Evolutionary conservation across 1,140 invertebrate species (phyloP), one percentile per base, ranked within the genome.

Genomic region (Drosophila santomea): DNA sequence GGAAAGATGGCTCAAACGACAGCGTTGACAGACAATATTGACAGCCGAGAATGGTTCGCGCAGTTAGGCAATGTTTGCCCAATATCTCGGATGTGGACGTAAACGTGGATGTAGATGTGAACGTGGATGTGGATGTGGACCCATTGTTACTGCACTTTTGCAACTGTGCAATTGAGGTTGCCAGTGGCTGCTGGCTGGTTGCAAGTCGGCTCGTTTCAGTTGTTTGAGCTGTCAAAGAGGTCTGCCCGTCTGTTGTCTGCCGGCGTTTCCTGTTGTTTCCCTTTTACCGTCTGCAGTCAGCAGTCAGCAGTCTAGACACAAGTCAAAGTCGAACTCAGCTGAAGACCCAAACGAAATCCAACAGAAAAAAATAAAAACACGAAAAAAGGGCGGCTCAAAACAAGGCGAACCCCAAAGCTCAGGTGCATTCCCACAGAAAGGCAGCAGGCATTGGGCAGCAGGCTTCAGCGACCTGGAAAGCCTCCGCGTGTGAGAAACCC

Each of bases 11-110:
- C 47, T 25, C 61, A 44, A 54, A 51, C 58, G 59, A 51, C 57
- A 55, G 60, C 45, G 64, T 44, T 56, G 83, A 85, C 71, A 86
- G 77, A 85, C 72, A 90, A 75, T 89, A 89, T 89, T 89, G 84
- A 89, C 84, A 89, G 84, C 80, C 74, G 84, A 90, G 85, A 84
- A 89, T 89, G 90, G 80, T 78, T 74, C 78, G 81, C 74, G 69
- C 62, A 85, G 89, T 85, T 85, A 69, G 76, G 67, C 67, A 89
- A 67, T 59, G 78, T 76, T 76, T 90, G 84, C 80, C 74, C 84
- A 88, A 86, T 79, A 67, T 59, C 56, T 64, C 28, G 44, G 44
- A 7, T 45, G 20, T 25, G 44, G 44, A 25, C 23, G 44, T 59
- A 56, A 41, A 62, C 56, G 20, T 59, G 59, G 44, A 59, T 60